phyloP scores from a whole-genome alignment of 2,797 vertebrate species.

The Glyptemys insculpta region DNA sequence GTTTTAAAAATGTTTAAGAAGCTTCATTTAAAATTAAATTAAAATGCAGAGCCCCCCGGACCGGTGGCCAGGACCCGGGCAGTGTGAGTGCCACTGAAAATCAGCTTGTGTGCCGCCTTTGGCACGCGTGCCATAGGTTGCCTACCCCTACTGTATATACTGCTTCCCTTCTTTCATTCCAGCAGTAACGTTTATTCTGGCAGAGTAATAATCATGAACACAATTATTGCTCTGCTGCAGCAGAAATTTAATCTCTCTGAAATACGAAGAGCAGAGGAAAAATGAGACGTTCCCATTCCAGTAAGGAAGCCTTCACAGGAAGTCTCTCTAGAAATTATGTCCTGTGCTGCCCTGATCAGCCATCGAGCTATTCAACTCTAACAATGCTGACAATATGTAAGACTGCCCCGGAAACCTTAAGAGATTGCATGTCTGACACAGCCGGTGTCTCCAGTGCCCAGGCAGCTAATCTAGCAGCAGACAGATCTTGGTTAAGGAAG shows the following conservation, averaged over 20 bases:
- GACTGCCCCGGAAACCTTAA: slow-evolving; percentile 54
- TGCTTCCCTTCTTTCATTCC: background rate
- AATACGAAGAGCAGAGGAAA: slow-evolving; percentile 6
- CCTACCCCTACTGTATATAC: background rate
- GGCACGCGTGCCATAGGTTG: too few relatives aligned
- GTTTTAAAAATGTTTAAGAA: too few relatives aligned
- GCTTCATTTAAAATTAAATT: too few relatives aligned
- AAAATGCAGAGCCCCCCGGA: too few relatives aligned
- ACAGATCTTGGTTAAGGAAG: background rate
- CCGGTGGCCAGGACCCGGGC: too few relatives aligned
- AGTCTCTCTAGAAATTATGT: slow-evolving; percentile 50
- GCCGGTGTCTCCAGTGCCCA: slow-evolving; percentile 16
- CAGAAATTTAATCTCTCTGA: slow-evolving; percentile 28
- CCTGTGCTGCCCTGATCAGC: slow-evolving; percentile 8
- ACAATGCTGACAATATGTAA: slow-evolving; percentile 58
- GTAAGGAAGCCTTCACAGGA: slow-evolving; percentile 63
- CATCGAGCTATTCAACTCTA: background rate
- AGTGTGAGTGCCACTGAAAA: too few relatives aligned
- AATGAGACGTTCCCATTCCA: slow-evolving; percentile 36
- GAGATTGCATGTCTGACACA: slow-evolving; percentile 31
- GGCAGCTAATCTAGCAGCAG: slow-evolving; percentile 51
- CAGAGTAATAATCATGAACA: background rate
- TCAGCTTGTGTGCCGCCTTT: too few relatives aligned
- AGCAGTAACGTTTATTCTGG: slow-evolving; percentile 12
- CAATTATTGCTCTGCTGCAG: background rate